A percentile compares a stretch with the other conserved stretches of the same genome.
These are phyloP conservation scores for Cyphomyrus plagiostoma DNA, from an alignment of 2,113 vertebrate species.

Conservation along the genomic window DNA sequence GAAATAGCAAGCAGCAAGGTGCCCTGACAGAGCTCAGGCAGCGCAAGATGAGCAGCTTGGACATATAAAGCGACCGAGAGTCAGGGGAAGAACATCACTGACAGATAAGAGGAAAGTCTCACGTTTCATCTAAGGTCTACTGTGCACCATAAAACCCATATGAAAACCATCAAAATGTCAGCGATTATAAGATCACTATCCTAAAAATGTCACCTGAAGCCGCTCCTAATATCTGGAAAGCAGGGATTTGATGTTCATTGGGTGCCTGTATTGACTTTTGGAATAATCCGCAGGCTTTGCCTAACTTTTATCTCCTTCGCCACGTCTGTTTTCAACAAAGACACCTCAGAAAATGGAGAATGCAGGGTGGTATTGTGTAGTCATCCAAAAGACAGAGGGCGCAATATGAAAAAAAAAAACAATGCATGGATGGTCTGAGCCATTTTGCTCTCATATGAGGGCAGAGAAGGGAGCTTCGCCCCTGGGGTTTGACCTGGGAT, in stretches of 20 bases:
- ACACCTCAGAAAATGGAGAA: neutral
- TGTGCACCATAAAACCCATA: neutral
- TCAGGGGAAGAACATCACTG: neutral
- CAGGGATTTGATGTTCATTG: neutral
- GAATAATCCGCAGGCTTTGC: neutral
- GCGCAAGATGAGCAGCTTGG: neutral
- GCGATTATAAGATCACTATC: neutral
- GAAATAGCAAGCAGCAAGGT: neutral
- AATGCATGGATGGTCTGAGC: neutral
- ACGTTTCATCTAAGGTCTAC: neutral
- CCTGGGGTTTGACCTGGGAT: neutral
- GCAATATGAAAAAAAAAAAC: neutral
- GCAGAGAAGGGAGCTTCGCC: neutral
- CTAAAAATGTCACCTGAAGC: neutral
- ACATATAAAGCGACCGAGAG: neutral
- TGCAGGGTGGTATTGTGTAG: neutral
- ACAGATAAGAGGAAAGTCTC: neutral
- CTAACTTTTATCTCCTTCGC: neutral
- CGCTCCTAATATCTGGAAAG: neutral
- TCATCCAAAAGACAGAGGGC: neutral
- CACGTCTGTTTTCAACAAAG: neutral
- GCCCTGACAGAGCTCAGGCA: neutral
- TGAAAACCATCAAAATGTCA: slow-evolving; percentile 2
- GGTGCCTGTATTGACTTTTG: neutral
- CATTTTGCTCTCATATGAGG: neutral